These are phyloP conservation scores for Eupristina koningsbergeri DNA, from an alignment of 1,140 invertebrate species.

Conservation along the genomic window DNA sequence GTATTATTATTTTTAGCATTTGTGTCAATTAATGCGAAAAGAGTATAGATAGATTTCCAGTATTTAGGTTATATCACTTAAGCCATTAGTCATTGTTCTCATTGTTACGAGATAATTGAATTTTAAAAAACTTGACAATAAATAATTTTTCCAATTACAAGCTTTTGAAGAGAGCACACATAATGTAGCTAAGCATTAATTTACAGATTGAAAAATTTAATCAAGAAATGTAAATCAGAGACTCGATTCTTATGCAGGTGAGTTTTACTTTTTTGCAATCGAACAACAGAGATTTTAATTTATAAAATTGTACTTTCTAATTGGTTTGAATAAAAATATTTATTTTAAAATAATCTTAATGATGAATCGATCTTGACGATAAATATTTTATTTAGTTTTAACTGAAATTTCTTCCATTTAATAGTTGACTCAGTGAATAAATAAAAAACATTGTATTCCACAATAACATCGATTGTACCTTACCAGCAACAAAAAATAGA, in stretches of 20 bases:
- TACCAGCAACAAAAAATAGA: too few relatives aligned
- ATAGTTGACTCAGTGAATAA: too few relatives aligned
- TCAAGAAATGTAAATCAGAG: not conserved
- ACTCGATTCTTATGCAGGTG: not conserved
- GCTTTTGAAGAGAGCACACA: not conserved
- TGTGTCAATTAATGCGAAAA: not conserved
- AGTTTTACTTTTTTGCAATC: too few relatives aligned
- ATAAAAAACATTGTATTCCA: too few relatives aligned
- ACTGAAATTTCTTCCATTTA: too few relatives aligned
- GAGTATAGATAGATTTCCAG: not conserved
- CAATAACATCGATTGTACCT: too few relatives aligned
- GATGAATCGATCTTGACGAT: too few relatives aligned
- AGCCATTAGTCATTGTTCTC: not conserved
- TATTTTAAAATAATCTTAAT: too few relatives aligned
- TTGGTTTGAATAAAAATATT: too few relatives aligned
- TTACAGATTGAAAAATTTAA: not conserved
- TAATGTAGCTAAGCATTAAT: not conserved
- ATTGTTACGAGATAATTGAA: not conserved
- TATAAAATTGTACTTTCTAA: too few relatives aligned
- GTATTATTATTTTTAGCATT: not conserved
- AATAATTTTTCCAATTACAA: not conserved
- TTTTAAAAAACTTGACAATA: not conserved
- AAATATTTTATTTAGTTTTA: too few relatives aligned
- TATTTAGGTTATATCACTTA: not conserved
- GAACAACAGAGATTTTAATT: too few relatives aligned